These are phyloP conservation scores for Crypturellus tataupa DNA, from an alignment of 2,797 vertebrate genomes.

Conservation along the genomic window DNA sequence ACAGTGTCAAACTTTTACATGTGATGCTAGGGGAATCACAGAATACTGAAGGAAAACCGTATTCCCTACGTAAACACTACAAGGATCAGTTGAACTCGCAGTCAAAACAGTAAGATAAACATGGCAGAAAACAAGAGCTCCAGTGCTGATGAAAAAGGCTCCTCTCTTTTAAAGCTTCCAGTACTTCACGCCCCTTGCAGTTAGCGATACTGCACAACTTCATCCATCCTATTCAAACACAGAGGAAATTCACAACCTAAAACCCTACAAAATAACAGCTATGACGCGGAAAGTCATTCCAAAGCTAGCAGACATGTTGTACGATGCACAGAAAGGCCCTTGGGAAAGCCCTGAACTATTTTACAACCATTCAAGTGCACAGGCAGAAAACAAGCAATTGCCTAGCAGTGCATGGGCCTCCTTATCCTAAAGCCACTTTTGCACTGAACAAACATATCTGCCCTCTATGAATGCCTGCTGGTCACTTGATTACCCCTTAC, in stretches of 20 bases:
- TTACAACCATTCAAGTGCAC: background rate
- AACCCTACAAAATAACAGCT: background rate
- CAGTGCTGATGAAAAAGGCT: background rate
- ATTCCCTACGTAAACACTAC: background rate
- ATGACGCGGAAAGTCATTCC: background rate
- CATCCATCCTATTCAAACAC: background rate
- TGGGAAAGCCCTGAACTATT: background rate
- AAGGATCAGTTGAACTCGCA: background rate
- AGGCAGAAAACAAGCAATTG: background rate
- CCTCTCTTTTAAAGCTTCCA: background rate
- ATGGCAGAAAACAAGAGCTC: background rate
- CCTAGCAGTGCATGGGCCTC: background rate
- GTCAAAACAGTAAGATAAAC: background rate
- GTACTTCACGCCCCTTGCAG: background rate
- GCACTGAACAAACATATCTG: background rate
- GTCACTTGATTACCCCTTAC: background rate
- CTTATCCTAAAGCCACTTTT: background rate
- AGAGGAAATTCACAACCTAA: background rate
- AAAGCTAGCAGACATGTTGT: background rate
- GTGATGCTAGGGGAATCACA: background rate
- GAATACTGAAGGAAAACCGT: background rate
- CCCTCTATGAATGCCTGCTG: background rate
- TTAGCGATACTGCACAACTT: background rate
- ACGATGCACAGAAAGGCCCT: background rate
- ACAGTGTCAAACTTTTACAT: background rate